A percentile compares a stretch with the other conserved stretches of the same genome.
Conservation (phyloP, 2,797 vertebrate species). For the Tragelaphus oryx region DNA sequence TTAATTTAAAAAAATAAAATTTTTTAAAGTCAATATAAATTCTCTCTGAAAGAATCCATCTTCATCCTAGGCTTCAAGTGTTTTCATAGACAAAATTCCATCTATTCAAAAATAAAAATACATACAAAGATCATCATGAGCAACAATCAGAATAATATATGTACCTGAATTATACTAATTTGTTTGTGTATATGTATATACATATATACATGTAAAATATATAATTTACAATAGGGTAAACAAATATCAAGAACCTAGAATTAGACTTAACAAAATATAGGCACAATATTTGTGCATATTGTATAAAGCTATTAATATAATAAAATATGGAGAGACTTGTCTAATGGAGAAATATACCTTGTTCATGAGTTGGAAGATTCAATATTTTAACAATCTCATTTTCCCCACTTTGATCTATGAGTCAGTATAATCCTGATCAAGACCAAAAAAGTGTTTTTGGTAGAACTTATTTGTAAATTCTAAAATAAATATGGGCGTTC, state of each 20-base stretch:
- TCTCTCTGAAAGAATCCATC: not conserved
- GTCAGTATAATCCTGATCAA: not conserved
- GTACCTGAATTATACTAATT: not conserved
- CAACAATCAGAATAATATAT: not conserved
- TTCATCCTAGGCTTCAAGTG: not conserved
- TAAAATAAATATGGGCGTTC: not conserved
- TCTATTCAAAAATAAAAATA: not conserved
- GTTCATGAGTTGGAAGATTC: not conserved
- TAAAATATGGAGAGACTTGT: not conserved
- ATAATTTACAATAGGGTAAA: not conserved
- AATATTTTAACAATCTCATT: not conserved
- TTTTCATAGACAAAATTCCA: not conserved
- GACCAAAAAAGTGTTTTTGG: not conserved
- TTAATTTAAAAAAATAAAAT: not conserved
- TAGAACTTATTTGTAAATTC: not conserved
- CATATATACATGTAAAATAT: not conserved
- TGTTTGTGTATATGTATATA: not conserved
- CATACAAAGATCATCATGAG: not conserved
- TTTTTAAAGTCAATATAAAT: not conserved
- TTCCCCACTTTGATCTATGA: not conserved
- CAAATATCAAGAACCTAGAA: not conserved
- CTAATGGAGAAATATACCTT: not conserved
- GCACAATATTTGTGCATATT: not conserved
- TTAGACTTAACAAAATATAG: not conserved
- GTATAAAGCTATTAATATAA: not conserved